A percentile compares a stretch with the other conserved stretches of the same genome.
phyloP scores from a whole-genome alignment of 2,888 invertebrate genomes.

The Atrina japonica region DNA sequence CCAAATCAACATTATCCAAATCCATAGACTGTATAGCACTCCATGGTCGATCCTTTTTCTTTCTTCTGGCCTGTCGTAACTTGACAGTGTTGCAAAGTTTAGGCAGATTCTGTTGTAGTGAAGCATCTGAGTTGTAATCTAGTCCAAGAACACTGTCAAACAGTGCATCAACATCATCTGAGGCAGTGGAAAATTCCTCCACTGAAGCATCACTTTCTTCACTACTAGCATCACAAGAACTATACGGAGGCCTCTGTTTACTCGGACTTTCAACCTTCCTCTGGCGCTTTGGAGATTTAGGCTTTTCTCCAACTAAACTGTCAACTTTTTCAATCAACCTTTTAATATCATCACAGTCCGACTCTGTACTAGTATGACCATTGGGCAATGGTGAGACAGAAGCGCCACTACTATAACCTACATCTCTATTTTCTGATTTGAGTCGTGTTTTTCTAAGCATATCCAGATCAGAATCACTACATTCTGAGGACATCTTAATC shows the following conservation, averaged over 20 bases:
- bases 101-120: slow-evolving; percentile 48
- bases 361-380: slow-evolving; percentile 46
- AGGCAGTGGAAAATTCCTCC: slow-evolving; percentile 69
- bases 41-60: slow-evolving; percentile 86
- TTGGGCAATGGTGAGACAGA: slow-evolving; percentile 33
- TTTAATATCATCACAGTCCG: slow-evolving; percentile 60
- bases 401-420: slow-evolving; percentile 80
- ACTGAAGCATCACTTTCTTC: slow-evolving; percentile 64
- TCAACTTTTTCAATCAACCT: slow-evolving; percentile 72
- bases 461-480: slow-evolving; percentile 63
- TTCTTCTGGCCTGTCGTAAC: slow-evolving; percentile 49
- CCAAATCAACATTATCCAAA: slow-evolving; percentile 81
- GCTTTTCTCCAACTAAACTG: slow-evolving; percentile 61
- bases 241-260: slow-evolving; percentile 52
- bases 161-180: slow-evolving; percentile 69
- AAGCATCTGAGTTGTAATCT: slow-evolving; percentile 69
- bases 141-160: slow-evolving; percentile 70
- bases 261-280: slow-evolving; percentile 33
- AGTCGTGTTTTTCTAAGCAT: slow-evolving; percentile 50
- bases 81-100: slow-evolving; percentile 59
- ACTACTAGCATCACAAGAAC: slow-evolving; percentile 76
- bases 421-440: slow-evolving; percentile 68
- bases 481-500: slow-evolving; percentile 67
- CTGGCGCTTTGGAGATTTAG: slow-evolving; percentile 32
- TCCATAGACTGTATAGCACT: slow-evolving; percentile 93